Percentiles rank a stretch among this genome's conserved stretches.
Evolutionary conservation across 2,797 vertebrate species (phyloP).

Genomic region (Betta splendens): DNA sequence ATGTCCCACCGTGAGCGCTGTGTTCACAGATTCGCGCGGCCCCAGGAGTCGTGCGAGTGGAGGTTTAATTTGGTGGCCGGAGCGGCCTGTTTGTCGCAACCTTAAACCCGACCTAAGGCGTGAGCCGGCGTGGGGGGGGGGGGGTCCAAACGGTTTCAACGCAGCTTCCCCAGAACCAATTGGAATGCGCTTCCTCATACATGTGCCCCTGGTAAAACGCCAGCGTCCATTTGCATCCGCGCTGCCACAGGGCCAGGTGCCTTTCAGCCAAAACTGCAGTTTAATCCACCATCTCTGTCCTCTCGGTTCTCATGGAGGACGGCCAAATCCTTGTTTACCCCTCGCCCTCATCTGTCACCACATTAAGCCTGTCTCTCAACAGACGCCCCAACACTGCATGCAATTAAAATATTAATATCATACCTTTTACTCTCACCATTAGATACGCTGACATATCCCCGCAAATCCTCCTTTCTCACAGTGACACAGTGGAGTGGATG

Average conservation of each 20-base stretch:
- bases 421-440: slow-evolving; percentile 71
- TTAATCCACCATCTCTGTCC: slow-evolving; percentile 74
- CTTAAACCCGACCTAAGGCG: slow-evolving; percentile 62
- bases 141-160: slow-evolving; percentile 34
- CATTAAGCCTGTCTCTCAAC: slow-evolving; percentile 69
- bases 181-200: slow-evolving; percentile 27
- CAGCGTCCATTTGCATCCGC: slow-evolving; percentile 48
- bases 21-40: slow-evolving; percentile 26
- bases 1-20: slow-evolving; percentile 4
- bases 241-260: slow-evolving; percentile 43
- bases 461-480: slow-evolving; percentile 61
- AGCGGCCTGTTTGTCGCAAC: slow-evolving; percentile 58
- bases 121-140: slow-evolving; percentile 29
- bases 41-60: slow-evolving; percentile 1
- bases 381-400: slow-evolving; percentile 53
- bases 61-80: slow-evolving; percentile 55
- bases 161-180: slow-evolving; percentile 53
- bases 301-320: slow-evolving; percentile 66
- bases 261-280: slow-evolving; percentile 63
- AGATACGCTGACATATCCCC: slow-evolving; percentile 61
- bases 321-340: slow-evolving; percentile 75
- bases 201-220: slow-evolving; percentile 38
- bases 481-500: slow-evolving; percentile 37
- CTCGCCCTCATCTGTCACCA: slow-evolving; percentile 69
- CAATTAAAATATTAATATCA: slow-evolving; percentile 79